Evolutionary conservation across 1,140 invertebrate species (phyloP).

Genomic region (Pinna nobilis): DNA sequence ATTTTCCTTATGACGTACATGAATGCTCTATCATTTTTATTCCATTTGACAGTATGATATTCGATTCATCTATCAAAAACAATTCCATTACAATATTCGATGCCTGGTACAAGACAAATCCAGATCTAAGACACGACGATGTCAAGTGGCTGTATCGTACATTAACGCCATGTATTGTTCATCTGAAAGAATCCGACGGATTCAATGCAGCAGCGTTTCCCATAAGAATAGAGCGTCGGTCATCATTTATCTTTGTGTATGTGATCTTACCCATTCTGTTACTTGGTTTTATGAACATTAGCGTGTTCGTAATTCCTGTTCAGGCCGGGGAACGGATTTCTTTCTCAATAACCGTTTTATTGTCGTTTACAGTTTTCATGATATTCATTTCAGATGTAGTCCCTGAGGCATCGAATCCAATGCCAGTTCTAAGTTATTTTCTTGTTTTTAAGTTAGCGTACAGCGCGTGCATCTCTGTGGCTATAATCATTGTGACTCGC

Average conservation of each 20-base stretch:
- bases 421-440: conserved; percentile 25
- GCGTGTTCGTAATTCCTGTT: conserved; percentile 1
- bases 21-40: conserved; percentile 5
- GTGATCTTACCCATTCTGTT: conserved; percentile 5
- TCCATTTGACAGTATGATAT: conserved; percentile 13
- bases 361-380: conserved; percentile 21
- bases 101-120: not conserved
- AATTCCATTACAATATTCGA: conserved; percentile 2
- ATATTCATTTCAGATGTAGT: conserved; percentile 28
- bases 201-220: not conserved
- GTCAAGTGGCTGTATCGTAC: conserved; percentile 6
- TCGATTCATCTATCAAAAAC: not conserved
- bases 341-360: conserved; percentile 9
- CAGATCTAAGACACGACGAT: not conserved
- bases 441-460: conserved; percentile 12
- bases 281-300: conserved; percentile 6
- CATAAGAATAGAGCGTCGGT: not conserved
- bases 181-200: not conserved
- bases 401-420: conserved; percentile 41
- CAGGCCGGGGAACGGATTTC: conserved; percentile 10
- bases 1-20: conserved; percentile 13
- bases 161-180: not conserved
- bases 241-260: conserved; percentile 4
- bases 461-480: conserved; percentile 9
- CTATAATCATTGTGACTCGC: not conserved